Evolutionary conservation across 2,113 vertebrate genomes (phyloP), one percentile per base, ranked within the genome.

Genomic region (Callithrix jacchus): DNA sequence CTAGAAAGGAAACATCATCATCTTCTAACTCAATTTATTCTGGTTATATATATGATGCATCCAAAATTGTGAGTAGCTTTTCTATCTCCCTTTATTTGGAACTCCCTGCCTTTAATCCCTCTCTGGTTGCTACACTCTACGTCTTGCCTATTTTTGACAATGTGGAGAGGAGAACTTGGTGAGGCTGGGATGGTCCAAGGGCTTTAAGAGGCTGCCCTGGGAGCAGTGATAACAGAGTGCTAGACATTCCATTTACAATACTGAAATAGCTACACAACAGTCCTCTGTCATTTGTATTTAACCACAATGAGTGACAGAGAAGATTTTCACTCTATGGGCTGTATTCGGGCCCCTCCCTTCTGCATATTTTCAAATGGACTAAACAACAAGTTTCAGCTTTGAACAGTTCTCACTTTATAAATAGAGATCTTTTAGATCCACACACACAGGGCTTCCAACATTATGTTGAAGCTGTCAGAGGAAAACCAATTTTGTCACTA

Each of bases 261-360:
- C 81, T 54, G 82, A 92, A 95, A 90, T 64, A 92, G 87, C 84
- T n/a, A 47, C 94, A 49, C 40, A 30, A 14, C 58, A n/a, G 73
- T 16, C 27, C 54, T 82, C 92, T 54, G 88, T 88, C 90, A 88
- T 68, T 93, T 96, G 96, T 94, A 86, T 91, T 58, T 27, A 95
- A 85, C 90, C 94, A 61, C 95, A 70, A 17, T 0, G 40, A 76
- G 45, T 42, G 87, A 81, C 81, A 49, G 37, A 92, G 71, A 86
- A 56, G 30, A 37, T 85, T 70, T 92, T 74, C 70, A 54, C 56
- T 66, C 61, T 32, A 45, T 0, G 0, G 40, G 83, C 35, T 68
- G 42, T 49, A 90, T 73, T 94, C 71, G 73, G 85, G 56, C 25
- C 71, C 79, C 83, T 73, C 54, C 58, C 40, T 96, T 90, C 94